Conservation (phyloP, 1,140 invertebrate genomes). For the Spodoptera litura region DNA sequence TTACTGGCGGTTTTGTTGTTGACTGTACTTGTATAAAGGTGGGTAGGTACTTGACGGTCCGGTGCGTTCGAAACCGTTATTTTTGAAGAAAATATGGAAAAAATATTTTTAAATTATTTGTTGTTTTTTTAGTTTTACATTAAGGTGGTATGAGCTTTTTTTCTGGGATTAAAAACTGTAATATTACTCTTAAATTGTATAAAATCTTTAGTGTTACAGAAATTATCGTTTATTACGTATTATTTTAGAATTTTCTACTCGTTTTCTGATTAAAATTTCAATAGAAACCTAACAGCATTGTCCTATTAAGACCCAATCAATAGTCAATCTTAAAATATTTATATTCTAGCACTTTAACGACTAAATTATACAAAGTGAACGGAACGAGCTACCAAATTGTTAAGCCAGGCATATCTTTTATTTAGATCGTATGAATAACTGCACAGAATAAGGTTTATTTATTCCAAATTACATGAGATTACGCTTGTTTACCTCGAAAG, state of each 20-base stretch:
- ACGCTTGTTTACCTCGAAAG: too few species aligned
- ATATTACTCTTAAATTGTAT: too few species aligned
- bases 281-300: neutral
- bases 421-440: slow-evolving; percentile 18
- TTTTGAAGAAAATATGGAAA: neutral
- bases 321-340: slow-evolving; percentile 13
- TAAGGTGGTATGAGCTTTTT: too few species aligned
- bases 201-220: too few species aligned
- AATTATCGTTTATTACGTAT: too few species aligned
- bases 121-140: too few species aligned
- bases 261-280: neutral
- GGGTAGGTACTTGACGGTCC: neutral
- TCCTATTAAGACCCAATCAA: slow-evolving; percentile 10
- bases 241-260: too few species aligned
- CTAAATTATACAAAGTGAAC: slow-evolving; percentile 12
- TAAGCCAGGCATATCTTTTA: neutral
- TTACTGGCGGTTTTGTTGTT: neutral
- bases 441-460: neutral
- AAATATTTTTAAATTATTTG: too few species aligned
- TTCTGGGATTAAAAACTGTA: too few species aligned
- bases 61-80: neutral
- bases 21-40: slow-evolving; percentile 10
- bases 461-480: neutral
- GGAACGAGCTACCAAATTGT: neutral
- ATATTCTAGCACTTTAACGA: slow-evolving; percentile 15